Base-by-base conservation (phyloP, 2,113 vertebrate species). In the Manacus vitellinus region DNA sequence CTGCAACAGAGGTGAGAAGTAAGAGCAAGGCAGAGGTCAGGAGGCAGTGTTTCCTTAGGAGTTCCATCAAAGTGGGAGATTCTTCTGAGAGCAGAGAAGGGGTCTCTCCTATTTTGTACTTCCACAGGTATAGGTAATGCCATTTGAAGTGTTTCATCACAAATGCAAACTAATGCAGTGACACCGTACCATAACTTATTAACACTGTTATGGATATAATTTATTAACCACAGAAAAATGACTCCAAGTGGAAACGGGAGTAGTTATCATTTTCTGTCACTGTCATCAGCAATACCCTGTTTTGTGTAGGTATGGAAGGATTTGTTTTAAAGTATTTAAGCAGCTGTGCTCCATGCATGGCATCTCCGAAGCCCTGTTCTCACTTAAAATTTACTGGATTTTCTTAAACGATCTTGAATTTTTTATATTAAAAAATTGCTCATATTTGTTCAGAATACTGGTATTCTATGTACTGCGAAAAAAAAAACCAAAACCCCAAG, bases 161-260 rank as follows among this genome's bases (percentile, higher is more conserved):
- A 80, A 89, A 95, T 78, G 82, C 88, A 94, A 96, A 77, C 90
- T 83, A 84, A 77, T 90, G 92, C 79, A n/a, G 47, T 92, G 95
- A 95, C 78, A 83, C 81, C 0, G 8, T 93, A 81, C 90, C 72
- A 86, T 97, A 71, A 95, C 94, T 95, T 96, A 88, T 95, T 96
- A 94, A 95, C 82, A 90, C 20, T 93, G 85, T 95, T 95, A 90
- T 93, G 88, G 91, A 72, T 94, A 82, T 95, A 92, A 96, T 96
- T 96, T 96, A 94, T 96, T 96, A 96, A 96, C 94, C 83, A 88
- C 88, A 86, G 82, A 86, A 92, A 96, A 95, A 91, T 96, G 75
- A 93, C 85, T 95, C 81, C 82, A 95, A 95, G 61, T 94, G 84
- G 86, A 94, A 96, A 89, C 0, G n/a, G 90, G 90, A 77, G 62